These are phyloP conservation scores for Serinus canaria DNA, from an alignment of 2,113 vertebrate species.

Conservation along the genomic window DNA sequence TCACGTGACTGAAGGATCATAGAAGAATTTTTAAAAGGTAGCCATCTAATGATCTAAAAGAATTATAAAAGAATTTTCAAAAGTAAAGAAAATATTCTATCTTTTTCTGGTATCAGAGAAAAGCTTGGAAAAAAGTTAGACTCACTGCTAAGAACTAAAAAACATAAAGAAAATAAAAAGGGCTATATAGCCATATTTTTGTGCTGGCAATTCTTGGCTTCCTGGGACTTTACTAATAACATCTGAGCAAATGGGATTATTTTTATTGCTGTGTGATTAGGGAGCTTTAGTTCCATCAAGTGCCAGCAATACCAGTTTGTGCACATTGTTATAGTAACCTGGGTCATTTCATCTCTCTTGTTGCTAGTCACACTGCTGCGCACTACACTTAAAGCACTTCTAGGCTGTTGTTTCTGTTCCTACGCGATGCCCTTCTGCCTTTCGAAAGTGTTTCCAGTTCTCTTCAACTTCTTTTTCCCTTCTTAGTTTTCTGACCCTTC, in stretches of 20 bases:
- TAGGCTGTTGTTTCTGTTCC: background rate
- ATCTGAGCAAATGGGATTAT: background rate
- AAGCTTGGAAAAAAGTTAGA: background rate
- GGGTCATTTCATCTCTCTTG: background rate
- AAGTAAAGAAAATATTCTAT: background rate
- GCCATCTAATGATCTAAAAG: background rate
- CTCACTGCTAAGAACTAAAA: background rate
- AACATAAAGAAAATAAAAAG: background rate
- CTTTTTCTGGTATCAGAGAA: background rate
- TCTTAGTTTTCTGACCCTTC: background rate
- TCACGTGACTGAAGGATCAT: background rate
- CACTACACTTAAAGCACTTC: background rate
- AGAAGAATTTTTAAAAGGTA: background rate
- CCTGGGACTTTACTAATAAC: background rate
- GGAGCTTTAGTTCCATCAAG: background rate
- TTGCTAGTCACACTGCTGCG: background rate
- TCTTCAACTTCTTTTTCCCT: background rate
- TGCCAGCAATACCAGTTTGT: background rate
- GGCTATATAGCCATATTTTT: background rate
- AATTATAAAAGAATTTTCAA: background rate
- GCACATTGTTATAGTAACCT: background rate
- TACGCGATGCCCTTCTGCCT: accelerated
- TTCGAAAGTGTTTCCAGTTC: background rate
- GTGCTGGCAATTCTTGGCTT: background rate
- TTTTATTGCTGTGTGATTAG: background rate